phyloP scores from a whole-genome alignment of 2,888 invertebrate species.

The Chrysolina oricalcia region DNA sequence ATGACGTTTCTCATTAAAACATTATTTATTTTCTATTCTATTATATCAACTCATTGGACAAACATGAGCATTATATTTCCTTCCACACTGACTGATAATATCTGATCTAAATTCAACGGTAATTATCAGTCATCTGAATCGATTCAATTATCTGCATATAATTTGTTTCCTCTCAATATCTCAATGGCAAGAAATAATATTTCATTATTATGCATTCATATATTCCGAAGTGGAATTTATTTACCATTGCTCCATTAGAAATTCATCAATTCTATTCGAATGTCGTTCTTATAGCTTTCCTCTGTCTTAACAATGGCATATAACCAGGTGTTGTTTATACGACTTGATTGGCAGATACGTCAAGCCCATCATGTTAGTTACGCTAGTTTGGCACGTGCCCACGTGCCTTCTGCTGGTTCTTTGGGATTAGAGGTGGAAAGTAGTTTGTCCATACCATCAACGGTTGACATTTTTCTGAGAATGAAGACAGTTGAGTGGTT shows the following conservation, averaged over 20 bases:
- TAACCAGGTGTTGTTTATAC: constrained; percentile 48
- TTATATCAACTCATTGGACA: too few species aligned
- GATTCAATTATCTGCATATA: background rate
- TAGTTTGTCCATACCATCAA: background rate
- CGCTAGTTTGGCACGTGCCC: constrained; percentile 51
- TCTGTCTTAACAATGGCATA: constrained; percentile 42
- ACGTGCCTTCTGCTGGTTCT: constrained; percentile 45
- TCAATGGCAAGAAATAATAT: background rate
- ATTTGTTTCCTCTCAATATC: background rate
- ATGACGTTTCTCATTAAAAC: too few species aligned
- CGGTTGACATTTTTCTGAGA: background rate
- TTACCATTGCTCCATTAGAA: background rate
- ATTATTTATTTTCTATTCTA: too few species aligned
- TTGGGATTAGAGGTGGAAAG: background rate
- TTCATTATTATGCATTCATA: constrained; percentile 1
- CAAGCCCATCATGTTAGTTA: constrained; percentile 57
- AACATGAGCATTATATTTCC: too few species aligned
- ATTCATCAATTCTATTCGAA: constrained; percentile 16
- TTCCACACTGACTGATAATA: too few species aligned
- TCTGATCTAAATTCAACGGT: too few species aligned
- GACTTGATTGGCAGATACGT: constrained; percentile 57
- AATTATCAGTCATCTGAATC: background rate
- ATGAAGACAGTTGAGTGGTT: background rate
- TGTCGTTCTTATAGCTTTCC: constrained; percentile 3
- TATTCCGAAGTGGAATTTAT: constrained; percentile 6